Conservation (phyloP, 2,113 vertebrate species). For the Platichthys stellatus region DNA sequence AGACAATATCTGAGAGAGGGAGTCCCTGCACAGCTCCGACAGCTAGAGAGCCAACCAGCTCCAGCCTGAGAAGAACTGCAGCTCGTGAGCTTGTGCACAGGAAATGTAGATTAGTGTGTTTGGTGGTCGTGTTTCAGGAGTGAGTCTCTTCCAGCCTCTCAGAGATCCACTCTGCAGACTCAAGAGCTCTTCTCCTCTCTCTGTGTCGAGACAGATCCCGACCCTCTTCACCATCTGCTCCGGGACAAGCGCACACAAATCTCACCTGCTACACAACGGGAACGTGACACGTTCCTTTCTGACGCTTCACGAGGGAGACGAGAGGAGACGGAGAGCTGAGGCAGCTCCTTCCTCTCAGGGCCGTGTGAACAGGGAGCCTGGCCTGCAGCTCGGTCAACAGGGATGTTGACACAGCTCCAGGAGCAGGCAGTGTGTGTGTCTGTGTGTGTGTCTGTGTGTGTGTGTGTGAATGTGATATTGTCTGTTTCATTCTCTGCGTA, state of each 20-base stretch:
- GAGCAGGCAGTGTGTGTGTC: neutral
- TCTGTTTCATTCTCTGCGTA: no score
- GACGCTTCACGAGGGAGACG: constrained; percentile 34
- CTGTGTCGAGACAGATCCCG: neutral
- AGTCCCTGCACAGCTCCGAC: constrained; percentile 27
- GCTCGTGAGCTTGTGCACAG: no score
- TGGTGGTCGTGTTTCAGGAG: neutral
- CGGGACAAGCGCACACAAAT: constrained; percentile 4
- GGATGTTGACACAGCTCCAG: constrained; percentile 67
- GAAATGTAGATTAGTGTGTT: neutral
- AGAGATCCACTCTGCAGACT: neutral
- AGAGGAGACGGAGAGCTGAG: constrained; percentile 28
- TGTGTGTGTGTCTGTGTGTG: neutral
- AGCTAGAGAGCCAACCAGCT: constrained; percentile 57
- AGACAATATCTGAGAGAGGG: constrained; percentile 39
- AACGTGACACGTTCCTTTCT: constrained; percentile 12
- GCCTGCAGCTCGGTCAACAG: constrained; percentile 60
- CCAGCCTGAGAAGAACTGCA: constrained; percentile 30
- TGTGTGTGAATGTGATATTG: neutral
- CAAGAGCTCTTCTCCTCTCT: neutral
- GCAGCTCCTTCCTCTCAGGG: constrained; percentile 54
- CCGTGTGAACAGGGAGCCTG: constrained; percentile 71
- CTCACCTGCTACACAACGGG: constrained; percentile 53
- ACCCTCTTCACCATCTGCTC: no score
- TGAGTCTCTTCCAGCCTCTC: neutral